A percentile compares a stretch with the other conserved stretches of the same genome.
These are phyloP conservation scores for Oscheius onirici DNA, from an alignment of 2,888 invertebrate species.

Conservation along the genomic window DNA sequence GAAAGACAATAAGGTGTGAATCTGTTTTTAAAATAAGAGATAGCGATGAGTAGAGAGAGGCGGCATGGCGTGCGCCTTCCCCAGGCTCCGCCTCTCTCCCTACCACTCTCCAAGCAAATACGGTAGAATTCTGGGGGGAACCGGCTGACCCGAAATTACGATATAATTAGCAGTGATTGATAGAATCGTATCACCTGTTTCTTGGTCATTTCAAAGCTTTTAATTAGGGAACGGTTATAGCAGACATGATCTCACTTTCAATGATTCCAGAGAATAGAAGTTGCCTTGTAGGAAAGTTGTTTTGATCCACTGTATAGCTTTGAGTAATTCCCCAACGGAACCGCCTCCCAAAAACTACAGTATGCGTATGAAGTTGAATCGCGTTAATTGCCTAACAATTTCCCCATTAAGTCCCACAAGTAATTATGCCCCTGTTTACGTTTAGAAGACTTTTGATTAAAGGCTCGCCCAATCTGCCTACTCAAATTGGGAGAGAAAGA, in stretches of 20 bases:
- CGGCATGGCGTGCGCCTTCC: slow-evolving; percentile 27
- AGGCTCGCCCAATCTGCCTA: slow-evolving; percentile 15
- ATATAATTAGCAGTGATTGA: slow-evolving; percentile 20
- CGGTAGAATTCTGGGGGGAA: slow-evolving; percentile 21
- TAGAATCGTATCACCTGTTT: background rate
- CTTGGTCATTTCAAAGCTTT: background rate
- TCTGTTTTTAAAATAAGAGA: slow-evolving; percentile 15
- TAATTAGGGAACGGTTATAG: no score
- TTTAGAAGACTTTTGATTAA: slow-evolving; percentile 30
- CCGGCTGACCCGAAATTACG: slow-evolving; percentile 25
- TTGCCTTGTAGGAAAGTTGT: no score
- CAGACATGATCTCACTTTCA: no score
- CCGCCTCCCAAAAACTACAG: slow-evolving; percentile 3
- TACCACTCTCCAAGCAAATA: background rate
- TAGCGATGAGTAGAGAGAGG: slow-evolving; percentile 20
- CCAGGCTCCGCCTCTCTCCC: slow-evolving; percentile 18
- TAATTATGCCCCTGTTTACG: slow-evolving; percentile 34
- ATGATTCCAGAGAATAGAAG: no score
- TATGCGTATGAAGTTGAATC: slow-evolving; percentile 17
- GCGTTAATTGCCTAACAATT: slow-evolving; percentile 33
- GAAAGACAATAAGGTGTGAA: slow-evolving; percentile 5
- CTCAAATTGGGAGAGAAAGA: slow-evolving; percentile 11
- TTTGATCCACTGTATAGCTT: no score
- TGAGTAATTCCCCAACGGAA: no score
- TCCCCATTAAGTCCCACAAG: slow-evolving; percentile 20